Conservation (phyloP, 2,797 vertebrate genomes). For the Myotis vivesi region DNA sequence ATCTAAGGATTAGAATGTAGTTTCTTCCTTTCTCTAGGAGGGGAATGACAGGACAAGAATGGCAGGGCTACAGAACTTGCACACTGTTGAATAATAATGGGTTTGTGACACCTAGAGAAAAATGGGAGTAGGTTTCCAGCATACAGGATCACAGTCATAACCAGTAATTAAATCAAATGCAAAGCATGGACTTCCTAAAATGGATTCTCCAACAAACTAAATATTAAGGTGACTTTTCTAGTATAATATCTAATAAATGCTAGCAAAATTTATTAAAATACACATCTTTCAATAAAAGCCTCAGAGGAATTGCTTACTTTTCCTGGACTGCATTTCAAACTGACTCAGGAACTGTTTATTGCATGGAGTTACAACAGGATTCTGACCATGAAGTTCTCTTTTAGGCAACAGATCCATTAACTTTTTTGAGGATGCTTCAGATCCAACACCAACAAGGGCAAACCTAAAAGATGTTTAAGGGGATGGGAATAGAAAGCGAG, state of each 20-base stretch:
- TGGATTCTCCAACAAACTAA: neutral
- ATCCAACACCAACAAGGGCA: slow-evolving; percentile 97
- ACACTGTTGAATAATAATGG: neutral
- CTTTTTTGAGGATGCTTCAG: slow-evolving; percentile 96
- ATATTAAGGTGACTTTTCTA: neutral
- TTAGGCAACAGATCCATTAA: slow-evolving; percentile 97
- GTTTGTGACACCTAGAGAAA: slow-evolving; percentile 41
- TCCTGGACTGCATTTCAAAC: slow-evolving; percentile 99
- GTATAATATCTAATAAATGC: slow-evolving; percentile 11
- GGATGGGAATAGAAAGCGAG: neutral
- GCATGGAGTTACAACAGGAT: slow-evolving; percentile 97
- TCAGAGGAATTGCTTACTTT: slow-evolving; percentile 89
- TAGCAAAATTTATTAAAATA: slow-evolving; percentile 47
- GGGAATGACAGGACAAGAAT: slow-evolving; percentile 47
- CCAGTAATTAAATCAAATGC: slow-evolving; percentile 18
- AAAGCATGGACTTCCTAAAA: slow-evolving; percentile 4
- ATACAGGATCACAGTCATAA: slow-evolving; percentile 18
- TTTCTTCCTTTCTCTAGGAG: slow-evolving; percentile 55
- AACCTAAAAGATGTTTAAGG: slow-evolving; percentile 86
- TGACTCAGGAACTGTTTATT: slow-evolving; percentile 99
- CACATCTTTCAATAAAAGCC: slow-evolving; percentile 55
- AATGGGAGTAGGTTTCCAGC: slow-evolving; percentile 11
- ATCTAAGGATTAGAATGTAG: slow-evolving; percentile 53
- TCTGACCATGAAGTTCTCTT: slow-evolving; percentile 97
- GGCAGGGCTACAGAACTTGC: slow-evolving; percentile 16